Evolutionary conservation across 2,888 invertebrate species (phyloP).

Genomic region (Apodemia mormo): DNA sequence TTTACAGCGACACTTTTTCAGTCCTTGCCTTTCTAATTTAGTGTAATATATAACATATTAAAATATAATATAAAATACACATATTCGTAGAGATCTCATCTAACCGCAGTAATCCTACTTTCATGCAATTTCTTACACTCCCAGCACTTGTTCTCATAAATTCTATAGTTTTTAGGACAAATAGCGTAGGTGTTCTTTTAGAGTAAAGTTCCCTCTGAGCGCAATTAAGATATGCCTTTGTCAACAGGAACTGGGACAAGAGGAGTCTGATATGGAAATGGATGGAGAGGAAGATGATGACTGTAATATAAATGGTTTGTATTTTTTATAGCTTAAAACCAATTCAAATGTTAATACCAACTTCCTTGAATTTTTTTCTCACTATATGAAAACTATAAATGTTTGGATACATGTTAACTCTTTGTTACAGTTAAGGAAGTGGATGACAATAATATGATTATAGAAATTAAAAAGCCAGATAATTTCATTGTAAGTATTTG

Average conservation of each 20-base stretch:
- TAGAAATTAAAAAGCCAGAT: slow-evolving; percentile 68
- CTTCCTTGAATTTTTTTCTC: background rate
- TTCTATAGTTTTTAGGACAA: background rate
- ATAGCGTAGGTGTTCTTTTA: too few relatives aligned
- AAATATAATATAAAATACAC: too few relatives aligned
- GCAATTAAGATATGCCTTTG: background rate
- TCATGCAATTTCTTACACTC: too few relatives aligned
- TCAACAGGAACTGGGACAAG: slow-evolving; percentile 41
- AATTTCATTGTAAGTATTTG: slow-evolving; percentile 59
- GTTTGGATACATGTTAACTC: background rate
- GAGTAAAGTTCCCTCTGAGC: too few relatives aligned
- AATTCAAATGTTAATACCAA: background rate
- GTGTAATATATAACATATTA: too few relatives aligned
- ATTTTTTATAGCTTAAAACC: background rate
- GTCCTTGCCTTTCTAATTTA: too few relatives aligned
- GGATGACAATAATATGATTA: slow-evolving; percentile 68
- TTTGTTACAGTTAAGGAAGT: slow-evolving; percentile 65
- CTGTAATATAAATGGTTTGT: slow-evolving; percentile 29
- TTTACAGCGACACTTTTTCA: too few relatives aligned
- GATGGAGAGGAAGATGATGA: slow-evolving; percentile 63
- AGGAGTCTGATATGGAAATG: slow-evolving; percentile 49
- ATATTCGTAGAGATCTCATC: too few relatives aligned
- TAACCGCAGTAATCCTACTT: too few relatives aligned
- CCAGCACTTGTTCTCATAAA: too few relatives aligned
- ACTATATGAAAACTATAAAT: too few relatives aligned